Conservation (phyloP, 2,888 invertebrate genomes). For the Azorinus chamasolen region DNA sequence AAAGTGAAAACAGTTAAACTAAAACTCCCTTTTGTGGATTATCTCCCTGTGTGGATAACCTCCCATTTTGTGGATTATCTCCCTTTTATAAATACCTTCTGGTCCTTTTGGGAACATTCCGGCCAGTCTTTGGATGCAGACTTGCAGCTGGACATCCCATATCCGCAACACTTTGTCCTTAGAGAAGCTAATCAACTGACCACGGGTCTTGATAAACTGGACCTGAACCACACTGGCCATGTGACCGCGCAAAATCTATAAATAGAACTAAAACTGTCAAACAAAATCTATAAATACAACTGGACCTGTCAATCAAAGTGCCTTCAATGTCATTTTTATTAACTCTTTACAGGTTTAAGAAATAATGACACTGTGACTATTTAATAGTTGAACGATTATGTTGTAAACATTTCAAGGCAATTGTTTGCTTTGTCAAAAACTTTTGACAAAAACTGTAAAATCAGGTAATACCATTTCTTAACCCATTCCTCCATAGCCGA, state of each 20-base stretch:
- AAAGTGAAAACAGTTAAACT: too few species aligned
- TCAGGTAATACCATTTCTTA: too few species aligned
- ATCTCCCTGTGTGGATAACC: too few species aligned
- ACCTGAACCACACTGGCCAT: constrained; percentile 86
- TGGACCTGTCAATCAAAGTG: neutral
- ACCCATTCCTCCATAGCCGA: too few species aligned
- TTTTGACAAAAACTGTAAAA: too few species aligned
- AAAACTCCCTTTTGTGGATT: too few species aligned
- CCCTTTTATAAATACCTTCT: constrained; percentile 78
- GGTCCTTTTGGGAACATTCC: constrained; percentile 86
- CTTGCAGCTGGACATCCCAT: constrained; percentile 87
- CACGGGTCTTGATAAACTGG: constrained; percentile 84
- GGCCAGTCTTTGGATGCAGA: constrained; percentile 86
- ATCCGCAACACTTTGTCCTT: constrained; percentile 86
- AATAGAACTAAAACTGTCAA: constrained; percentile 1
- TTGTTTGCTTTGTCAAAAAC: too few species aligned
- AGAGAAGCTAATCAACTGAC: constrained; percentile 86
- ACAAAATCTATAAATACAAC: neutral
- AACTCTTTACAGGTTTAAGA: neutral
- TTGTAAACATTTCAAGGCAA: too few species aligned
- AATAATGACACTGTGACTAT: too few species aligned
- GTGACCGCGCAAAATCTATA: constrained; percentile 85
- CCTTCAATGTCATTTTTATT: neutral
- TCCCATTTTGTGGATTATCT: too few species aligned
- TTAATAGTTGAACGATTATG: too few species aligned